Evolutionary conservation across 2,888 invertebrate species (phyloP).

Genomic region (Aphidius colemani): DNA sequence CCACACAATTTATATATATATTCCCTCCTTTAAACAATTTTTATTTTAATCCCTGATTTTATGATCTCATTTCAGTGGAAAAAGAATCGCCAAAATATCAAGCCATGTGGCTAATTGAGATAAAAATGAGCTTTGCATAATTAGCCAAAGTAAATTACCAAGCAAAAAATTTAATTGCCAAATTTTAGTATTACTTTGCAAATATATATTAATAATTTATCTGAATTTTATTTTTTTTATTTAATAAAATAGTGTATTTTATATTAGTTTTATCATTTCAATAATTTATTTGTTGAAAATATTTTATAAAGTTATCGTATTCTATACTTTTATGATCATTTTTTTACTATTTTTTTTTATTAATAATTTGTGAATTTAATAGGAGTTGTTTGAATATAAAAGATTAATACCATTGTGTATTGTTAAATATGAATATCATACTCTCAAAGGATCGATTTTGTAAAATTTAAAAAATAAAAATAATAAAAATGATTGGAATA

Average conservation of each 20-base stretch:
- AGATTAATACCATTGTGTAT: neutral
- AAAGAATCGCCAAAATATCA: conserved; percentile 16
- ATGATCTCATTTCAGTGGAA: neutral
- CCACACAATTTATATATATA: too few species aligned
- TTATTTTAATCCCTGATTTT: too few species aligned
- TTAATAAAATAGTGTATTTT: neutral
- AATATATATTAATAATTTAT: too few species aligned
- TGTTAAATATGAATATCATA: conserved; percentile 11
- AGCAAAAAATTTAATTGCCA: too few species aligned
- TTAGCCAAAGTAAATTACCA: neutral
- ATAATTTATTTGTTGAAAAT: too few species aligned
- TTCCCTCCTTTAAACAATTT: too few species aligned
- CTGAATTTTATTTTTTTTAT: neutral
- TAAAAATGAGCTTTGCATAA: conserved; percentile 8
- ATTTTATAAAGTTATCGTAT: too few species aligned
- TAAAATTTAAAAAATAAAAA: conserved; percentile 15
- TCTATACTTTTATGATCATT: too few species aligned
- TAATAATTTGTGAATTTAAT: too few species aligned
- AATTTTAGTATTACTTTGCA: too few species aligned
- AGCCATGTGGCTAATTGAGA: neutral
- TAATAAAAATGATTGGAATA: conserved; percentile 6
- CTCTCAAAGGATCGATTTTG: neutral
- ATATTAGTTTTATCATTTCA: too few species aligned
- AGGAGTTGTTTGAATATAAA: neutral
- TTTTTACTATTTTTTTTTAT: too few species aligned